Percentiles rank a stretch among this genome's conserved stretches.
Conservation (phyloP, 1,140 invertebrate species). For the Habropoda laboriosa region DNA sequence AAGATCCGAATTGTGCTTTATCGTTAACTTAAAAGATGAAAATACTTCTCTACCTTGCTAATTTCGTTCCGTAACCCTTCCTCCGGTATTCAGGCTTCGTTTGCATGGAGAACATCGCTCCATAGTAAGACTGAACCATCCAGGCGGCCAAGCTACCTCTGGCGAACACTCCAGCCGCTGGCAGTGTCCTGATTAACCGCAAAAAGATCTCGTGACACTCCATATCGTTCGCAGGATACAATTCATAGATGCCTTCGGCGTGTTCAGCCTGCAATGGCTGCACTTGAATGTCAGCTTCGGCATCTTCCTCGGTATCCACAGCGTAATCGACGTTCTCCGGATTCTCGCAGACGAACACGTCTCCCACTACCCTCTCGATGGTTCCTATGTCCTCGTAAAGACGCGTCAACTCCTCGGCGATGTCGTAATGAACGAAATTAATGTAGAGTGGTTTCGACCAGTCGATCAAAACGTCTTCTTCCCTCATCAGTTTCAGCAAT, state of each 20-base stretch:
- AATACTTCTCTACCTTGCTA: slow-evolving; percentile 72
- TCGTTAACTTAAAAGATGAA: not conserved
- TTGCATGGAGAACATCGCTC: slow-evolving; percentile 95
- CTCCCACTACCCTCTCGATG: slow-evolving; percentile 88
- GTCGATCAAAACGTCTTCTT: slow-evolving; percentile 89
- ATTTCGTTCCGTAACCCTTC: slow-evolving; percentile 85
- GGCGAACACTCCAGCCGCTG: slow-evolving; percentile 89
- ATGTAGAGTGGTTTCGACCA: slow-evolving; percentile 90
- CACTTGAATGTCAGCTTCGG: slow-evolving; percentile 70
- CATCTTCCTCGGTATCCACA: slow-evolving; percentile 46
- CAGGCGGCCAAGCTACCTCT: slow-evolving; percentile 88
- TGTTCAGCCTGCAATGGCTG: slow-evolving; percentile 88
- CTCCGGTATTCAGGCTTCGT: slow-evolving; percentile 90
- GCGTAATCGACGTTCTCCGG: slow-evolving; percentile 67
- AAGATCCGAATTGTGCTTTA: not conserved
- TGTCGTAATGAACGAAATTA: slow-evolving; percentile 90
- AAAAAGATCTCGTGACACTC: slow-evolving; percentile 91
- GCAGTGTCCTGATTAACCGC: slow-evolving; percentile 87
- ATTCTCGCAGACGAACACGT: slow-evolving; percentile 88
- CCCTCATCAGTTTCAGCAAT: slow-evolving; percentile 85
- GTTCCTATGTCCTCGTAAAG: slow-evolving; percentile 85
- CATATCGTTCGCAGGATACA: slow-evolving; percentile 93
- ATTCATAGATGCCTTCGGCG: slow-evolving; percentile 89
- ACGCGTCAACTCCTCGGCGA: slow-evolving; percentile 87
- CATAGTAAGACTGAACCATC: slow-evolving; percentile 94